Conservation (phyloP, 2,113 vertebrate species). For the Cyanistes caeruleus region DNA sequence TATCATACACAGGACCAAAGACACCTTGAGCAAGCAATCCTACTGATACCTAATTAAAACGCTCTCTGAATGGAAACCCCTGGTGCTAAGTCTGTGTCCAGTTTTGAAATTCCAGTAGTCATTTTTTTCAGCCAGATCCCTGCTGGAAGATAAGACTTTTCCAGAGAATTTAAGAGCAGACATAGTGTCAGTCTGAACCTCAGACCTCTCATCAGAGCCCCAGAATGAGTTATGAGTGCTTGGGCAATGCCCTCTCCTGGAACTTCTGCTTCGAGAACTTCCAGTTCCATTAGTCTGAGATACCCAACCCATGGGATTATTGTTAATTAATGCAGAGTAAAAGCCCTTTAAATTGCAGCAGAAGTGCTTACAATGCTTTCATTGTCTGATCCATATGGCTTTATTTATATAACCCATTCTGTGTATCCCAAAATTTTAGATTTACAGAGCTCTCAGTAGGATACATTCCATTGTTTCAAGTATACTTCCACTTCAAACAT, state of each 20-base stretch:
- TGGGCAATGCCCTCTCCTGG: neutral
- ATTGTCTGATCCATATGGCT: neutral
- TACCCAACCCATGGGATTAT: neutral
- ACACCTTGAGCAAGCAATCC: neutral
- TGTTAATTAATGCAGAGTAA: neutral
- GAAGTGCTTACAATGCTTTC: neutral
- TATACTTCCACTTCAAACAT: neutral
- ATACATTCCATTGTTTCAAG: neutral
- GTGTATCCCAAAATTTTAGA: neutral
- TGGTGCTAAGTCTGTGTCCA: neutral
- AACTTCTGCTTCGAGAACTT: rapidly evolving
- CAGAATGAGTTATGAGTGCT: neutral
- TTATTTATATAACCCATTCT: neutral
- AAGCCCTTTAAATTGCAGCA: neutral
- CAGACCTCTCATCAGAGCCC: rapidly evolving
- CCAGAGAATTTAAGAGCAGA: neutral
- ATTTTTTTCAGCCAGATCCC: neutral
- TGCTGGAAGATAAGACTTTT: neutral
- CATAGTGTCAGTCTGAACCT: neutral
- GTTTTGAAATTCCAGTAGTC: neutral
- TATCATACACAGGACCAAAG: neutral
- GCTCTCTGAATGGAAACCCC: neutral
- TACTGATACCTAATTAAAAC: neutral
- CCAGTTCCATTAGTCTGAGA: neutral
- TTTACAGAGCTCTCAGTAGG: neutral